phyloP scores from a whole-genome alignment of 2,888 invertebrate species.

The Sinotaia quadrata region DNA sequence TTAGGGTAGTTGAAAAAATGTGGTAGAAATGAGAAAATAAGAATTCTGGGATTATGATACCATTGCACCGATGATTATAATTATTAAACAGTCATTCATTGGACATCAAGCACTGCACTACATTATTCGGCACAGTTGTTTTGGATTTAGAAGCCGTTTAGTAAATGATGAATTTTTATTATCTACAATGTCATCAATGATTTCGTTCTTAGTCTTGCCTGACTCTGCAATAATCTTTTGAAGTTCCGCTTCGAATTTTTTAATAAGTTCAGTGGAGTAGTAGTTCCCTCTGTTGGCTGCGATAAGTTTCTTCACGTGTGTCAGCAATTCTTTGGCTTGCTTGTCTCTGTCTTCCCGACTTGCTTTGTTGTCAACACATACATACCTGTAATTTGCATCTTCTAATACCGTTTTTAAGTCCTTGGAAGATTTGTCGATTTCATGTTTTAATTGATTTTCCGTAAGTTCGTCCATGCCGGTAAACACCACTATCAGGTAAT shows the following conservation, averaged over 20 bases:
- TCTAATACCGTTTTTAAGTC: background rate
- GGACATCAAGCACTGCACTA: no score
- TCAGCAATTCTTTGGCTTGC: background rate
- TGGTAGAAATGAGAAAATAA: no score
- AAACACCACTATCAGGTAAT: slow-evolving; percentile 17
- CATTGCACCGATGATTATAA: no score
- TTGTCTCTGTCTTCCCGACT: background rate
- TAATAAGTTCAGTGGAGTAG: slow-evolving; percentile 3
- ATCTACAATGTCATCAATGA: no score
- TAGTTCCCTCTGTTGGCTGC: background rate
- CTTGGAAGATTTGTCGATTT: background rate
- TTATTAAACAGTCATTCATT: no score
- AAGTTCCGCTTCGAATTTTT: background rate
- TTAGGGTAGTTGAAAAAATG: no score
- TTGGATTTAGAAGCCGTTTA: no score
- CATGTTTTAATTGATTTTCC: background rate
- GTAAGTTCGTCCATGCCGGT: slow-evolving; percentile 18
- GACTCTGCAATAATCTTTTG: background rate
- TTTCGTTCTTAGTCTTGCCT: background rate
- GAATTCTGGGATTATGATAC: no score
- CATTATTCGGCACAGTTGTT: no score
- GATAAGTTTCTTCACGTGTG: background rate
- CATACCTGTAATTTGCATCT: background rate
- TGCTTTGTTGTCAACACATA: slow-evolving; percentile 6
- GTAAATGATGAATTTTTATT: no score